phyloP scores from a whole-genome alignment of 2,113 vertebrate genomes.

The Accipiter virgatus region DNA sequence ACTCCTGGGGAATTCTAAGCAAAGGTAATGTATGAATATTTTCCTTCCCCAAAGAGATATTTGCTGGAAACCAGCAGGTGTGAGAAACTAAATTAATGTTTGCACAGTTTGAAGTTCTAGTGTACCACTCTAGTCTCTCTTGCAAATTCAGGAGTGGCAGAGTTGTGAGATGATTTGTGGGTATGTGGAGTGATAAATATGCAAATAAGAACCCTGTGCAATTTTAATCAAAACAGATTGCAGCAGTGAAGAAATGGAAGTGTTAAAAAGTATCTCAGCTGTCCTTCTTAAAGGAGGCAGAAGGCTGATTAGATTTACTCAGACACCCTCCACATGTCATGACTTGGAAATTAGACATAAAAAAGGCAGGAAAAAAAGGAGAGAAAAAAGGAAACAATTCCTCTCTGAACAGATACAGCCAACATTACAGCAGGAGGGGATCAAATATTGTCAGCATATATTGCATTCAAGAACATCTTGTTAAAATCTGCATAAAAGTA shows the following conservation, averaged over 20 bases:
- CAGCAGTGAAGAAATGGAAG: not conserved
- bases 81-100: slow-evolving; percentile 23
- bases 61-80: slow-evolving; percentile 28
- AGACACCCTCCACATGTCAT: not conserved
- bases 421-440: not conserved
- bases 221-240: slow-evolving; percentile 61
- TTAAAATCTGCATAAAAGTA: not conserved
- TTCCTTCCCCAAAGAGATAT: not conserved
- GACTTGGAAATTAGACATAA: slow-evolving; percentile 29
- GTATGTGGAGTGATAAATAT: not conserved
- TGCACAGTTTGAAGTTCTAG: not conserved
- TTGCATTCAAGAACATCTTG: not conserved
- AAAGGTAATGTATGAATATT: not conserved
- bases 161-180: not conserved
- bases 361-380: not conserved
- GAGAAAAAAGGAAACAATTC: not conserved
- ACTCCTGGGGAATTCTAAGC: not conserved
- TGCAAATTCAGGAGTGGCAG: not conserved
- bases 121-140: not conserved
- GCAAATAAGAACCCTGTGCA: slow-evolving; percentile 8
- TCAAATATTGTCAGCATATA: not conserved
- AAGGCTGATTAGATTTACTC: slow-evolving; percentile 37
- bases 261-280: slow-evolving; percentile 31
- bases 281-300: slow-evolving; percentile 16
- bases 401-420: not conserved